Conservation (phyloP, 2,113 vertebrate genomes). For the Catagonus wagneri region DNA sequence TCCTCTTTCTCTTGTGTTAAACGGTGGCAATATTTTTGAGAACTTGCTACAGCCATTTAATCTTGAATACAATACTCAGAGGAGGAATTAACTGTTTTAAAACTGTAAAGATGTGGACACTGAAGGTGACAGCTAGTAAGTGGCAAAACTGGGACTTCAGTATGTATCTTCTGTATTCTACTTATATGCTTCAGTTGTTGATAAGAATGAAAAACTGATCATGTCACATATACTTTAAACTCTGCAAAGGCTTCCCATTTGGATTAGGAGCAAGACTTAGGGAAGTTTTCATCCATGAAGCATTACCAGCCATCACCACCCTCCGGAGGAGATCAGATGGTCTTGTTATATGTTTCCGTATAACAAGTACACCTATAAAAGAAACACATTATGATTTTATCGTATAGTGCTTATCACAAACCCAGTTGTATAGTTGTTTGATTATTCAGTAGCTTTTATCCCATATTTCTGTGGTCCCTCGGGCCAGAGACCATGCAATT, state of each 20-base stretch:
- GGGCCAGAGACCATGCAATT: background rate
- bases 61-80: background rate
- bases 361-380: background rate
- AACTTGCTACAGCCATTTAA: background rate
- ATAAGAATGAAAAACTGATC: background rate
- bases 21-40: background rate
- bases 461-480: background rate
- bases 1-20: slow-evolving; percentile 37
- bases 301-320: background rate
- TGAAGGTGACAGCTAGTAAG: background rate
- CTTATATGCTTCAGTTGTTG: background rate
- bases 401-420: background rate
- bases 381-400: background rate
- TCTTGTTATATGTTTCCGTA: background rate
- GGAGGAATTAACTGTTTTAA: background rate
- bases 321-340: background rate
- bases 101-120: background rate
- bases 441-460: background rate
- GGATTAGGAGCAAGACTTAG: background rate
- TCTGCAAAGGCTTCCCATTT: background rate
- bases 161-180: background rate
- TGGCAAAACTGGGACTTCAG: background rate
- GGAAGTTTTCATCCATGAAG: background rate
- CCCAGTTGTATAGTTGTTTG: background rate
- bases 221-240: background rate